Percentiles rank a stretch among this genome's conserved stretches.
These are phyloP conservation scores for Vulpes ferrilata DNA, from an alignment of 2,113 vertebrate species.

Conservation along the genomic window DNA sequence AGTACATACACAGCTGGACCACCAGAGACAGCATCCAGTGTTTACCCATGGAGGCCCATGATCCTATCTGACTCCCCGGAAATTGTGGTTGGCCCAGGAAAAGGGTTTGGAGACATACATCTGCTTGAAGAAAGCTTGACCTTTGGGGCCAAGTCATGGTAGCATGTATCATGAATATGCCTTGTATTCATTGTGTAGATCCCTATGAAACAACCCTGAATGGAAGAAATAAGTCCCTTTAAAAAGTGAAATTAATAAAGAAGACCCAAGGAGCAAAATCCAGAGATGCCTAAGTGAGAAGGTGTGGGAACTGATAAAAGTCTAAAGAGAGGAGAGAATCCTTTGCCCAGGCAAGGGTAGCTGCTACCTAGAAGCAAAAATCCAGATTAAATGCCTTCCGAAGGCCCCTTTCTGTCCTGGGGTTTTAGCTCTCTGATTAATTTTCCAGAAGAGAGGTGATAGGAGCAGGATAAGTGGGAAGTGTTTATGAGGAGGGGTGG, in stretches of 20 bases:
- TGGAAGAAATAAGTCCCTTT: not conserved
- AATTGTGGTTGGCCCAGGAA: not conserved
- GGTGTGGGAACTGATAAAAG: not conserved
- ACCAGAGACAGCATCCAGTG: not conserved
- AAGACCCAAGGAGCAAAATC: constrained; percentile 5
- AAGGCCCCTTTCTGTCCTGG: not conserved
- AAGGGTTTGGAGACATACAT: not conserved
- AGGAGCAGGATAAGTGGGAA: constrained; percentile 15
- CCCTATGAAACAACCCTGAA: not conserved
- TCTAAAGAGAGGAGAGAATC: not conserved
- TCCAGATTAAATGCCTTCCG: not conserved
- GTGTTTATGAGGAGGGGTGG: constrained; percentile 7
- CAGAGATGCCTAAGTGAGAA: not conserved
- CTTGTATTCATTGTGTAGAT: not conserved
- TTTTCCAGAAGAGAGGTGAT: constrained; percentile 66
- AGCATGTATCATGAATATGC: not conserved
- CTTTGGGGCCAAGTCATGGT: not conserved
- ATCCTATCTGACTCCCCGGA: not conserved
- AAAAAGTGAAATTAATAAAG: not conserved
- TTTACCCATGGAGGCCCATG: not conserved
- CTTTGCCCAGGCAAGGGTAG: not conserved
- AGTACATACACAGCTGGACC: not conserved
- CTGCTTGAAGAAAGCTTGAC: not conserved
- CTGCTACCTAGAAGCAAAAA: not conserved
- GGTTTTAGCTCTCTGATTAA: constrained; percentile 60